Base-by-base conservation (phyloP, 2,113 vertebrate genomes). In the Macquaria australasica region DNA sequence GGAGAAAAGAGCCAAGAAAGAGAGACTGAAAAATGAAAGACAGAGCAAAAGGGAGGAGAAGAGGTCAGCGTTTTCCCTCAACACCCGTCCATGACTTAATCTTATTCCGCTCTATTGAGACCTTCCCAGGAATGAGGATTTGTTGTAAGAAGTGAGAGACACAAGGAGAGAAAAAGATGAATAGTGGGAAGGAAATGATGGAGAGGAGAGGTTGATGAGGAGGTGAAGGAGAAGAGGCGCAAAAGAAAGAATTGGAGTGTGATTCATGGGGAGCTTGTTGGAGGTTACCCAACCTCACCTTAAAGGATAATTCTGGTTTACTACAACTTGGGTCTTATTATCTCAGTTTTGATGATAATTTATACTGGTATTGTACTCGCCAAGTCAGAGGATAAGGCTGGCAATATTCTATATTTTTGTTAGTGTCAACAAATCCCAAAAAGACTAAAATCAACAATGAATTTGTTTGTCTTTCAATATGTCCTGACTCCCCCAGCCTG, bases 61-160 rank as follows among this genome's bases (percentile, higher is more conserved):
- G 96, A 98, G 98, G 97, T 99, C 98, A 97, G 96, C 92, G 94
- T 98, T 99, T 99, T 99, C 98, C 97, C 97, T 98, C 97, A 98
- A 97, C 97, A 97, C 96, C 95, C 95, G 95, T 96, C 96, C 97
- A 97, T 97, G 97, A 98, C 97, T 98, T 98, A 97, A 97, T 98
- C 96, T 95, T 95, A 96, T 97, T 98, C 96, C 92, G 93, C 96
- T 97, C 96, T 95, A 96, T 94, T 94, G 92, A 97, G 97, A 97
- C 97, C 97, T 97, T 98, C 97, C 96, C 96, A 97, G 97, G 96
- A 96, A 97, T 95, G 88, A 84, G 79, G 90, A 86, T 96, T 93
- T 91, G 89, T 95, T 94, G 93, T 92, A 94, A 91, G 88, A 90
- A 90, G 83, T 88, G 63, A 74, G 83, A 88, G 79, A 79, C 81